Conservation (phyloP, 2,888 invertebrate genomes). For the Drosophila formosana region DNA sequence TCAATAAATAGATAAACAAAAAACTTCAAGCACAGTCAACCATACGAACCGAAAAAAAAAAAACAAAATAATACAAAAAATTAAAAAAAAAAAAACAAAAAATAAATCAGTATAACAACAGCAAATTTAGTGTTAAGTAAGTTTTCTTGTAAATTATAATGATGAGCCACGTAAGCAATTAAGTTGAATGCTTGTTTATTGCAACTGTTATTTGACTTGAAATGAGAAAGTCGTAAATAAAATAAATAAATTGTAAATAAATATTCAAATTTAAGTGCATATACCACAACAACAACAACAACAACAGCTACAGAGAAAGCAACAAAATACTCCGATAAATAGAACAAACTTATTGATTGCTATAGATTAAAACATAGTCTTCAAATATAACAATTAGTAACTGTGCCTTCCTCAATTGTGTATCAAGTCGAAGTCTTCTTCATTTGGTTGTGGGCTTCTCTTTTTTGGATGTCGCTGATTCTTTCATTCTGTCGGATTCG, state of each 20-base stretch:
- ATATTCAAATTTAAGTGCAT: conserved; percentile 70
- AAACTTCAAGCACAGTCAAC: conserved; percentile 43
- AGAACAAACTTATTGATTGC: conserved; percentile 49
- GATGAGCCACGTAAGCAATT: conserved; percentile 75
- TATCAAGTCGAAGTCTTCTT: conserved; percentile 26
- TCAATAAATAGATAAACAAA: conserved; percentile 39
- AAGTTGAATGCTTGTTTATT: conserved; percentile 82
- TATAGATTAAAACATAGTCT: conserved; percentile 65
- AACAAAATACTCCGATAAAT: conserved; percentile 55
- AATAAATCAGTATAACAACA: conserved; percentile 52
- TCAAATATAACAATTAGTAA: conserved; percentile 65
- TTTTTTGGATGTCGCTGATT: conserved; percentile 1
- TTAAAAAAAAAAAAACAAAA: conserved; percentile 31
- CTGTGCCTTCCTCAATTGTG: conserved; percentile 71
- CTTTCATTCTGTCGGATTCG: neutral
- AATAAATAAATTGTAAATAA: conserved; percentile 76
- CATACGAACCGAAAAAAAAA: conserved; percentile 36
- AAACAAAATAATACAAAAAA: conserved; percentile 18
- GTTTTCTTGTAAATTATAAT: conserved; percentile 78
- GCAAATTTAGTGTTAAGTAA: conserved; percentile 73
- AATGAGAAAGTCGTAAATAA: conserved; percentile 70
- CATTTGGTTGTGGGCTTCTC: conserved; percentile 21
- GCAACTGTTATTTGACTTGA: conserved; percentile 80
- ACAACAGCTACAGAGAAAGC: conserved; percentile 25
- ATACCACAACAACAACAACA: conserved; percentile 20